These are phyloP conservation scores for Pantelozetes paolii DNA, from an alignment of 2,888 invertebrate genomes.

Conservation along the genomic window DNA sequence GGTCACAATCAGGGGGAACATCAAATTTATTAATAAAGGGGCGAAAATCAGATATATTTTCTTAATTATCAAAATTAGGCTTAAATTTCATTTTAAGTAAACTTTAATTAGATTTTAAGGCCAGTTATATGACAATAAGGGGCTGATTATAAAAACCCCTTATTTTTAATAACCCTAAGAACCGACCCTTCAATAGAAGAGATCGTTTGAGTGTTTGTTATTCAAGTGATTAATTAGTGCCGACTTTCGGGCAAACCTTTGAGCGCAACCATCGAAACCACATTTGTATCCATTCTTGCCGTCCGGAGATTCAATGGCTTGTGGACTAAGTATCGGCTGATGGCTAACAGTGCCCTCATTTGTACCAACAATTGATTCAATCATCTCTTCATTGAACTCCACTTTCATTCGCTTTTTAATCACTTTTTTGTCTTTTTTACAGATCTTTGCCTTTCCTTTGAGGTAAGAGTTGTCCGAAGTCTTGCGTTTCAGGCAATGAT, in stretches of 20 bases:
- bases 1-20: too few relatives aligned
- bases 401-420: not conserved
- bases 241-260: not conserved
- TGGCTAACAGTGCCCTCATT: too few relatives aligned
- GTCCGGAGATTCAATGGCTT: not conserved
- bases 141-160: too few relatives aligned
- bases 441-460: not conserved
- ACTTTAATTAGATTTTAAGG: too few relatives aligned
- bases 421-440: not conserved
- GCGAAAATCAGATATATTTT: too few relatives aligned
- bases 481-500: not conserved
- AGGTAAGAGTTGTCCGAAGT: not conserved
- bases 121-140: too few relatives aligned
- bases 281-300: not conserved
- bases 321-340: not conserved
- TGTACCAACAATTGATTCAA: too few relatives aligned
- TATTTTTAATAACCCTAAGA: too few relatives aligned
- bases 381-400: not conserved
- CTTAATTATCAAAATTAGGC: too few relatives aligned
- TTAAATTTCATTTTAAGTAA: too few relatives aligned
- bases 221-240: not conserved
- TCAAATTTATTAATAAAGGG: too few relatives aligned
- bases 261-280: not conserved
- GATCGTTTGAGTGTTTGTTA: not conserved
- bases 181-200: not conserved